Evolutionary conservation across 2,113 vertebrate species (phyloP).

Genomic region (Myodes glareolus): DNA sequence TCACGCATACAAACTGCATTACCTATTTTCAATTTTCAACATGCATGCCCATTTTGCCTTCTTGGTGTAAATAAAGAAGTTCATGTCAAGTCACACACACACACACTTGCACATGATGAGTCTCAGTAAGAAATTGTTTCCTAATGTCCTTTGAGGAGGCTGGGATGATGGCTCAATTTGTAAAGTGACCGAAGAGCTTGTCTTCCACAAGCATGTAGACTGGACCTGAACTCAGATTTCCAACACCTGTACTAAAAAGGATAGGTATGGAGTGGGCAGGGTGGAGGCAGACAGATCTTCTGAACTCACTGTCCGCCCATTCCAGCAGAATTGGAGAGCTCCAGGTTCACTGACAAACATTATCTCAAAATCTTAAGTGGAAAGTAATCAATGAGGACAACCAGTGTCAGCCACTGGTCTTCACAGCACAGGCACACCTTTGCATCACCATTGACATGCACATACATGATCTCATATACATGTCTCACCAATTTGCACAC

Average conservation of each 20-base stretch:
- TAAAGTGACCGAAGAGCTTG: not conserved
- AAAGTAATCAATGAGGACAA: not conserved
- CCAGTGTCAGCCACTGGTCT: not conserved
- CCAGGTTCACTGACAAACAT: not conserved
- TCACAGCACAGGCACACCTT: not conserved
- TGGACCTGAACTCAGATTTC: not conserved
- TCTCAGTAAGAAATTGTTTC: not conserved
- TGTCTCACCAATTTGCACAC: not conserved
- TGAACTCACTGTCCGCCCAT: not conserved
- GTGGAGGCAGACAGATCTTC: not conserved
- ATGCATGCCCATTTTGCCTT: constrained; percentile 47
- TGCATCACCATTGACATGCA: not conserved
- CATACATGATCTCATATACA: not conserved
- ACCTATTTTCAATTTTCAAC: constrained; percentile 68
- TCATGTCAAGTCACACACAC: not conserved
- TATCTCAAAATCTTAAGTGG: not conserved
- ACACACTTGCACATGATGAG: not conserved
- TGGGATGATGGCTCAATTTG: not conserved
- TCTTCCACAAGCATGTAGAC: not conserved
- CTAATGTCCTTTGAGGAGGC: not conserved
- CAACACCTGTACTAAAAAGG: not conserved
- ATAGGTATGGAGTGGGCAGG: not conserved
- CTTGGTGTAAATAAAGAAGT: not conserved
- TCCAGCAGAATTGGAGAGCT: not conserved
- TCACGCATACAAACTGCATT: not conserved